A percentile compares a stretch with the other conserved stretches of the same genome.
These are phyloP conservation scores for Epirrita christyi DNA, from an alignment of 2,888 invertebrate genomes.

Conservation along the genomic window DNA sequence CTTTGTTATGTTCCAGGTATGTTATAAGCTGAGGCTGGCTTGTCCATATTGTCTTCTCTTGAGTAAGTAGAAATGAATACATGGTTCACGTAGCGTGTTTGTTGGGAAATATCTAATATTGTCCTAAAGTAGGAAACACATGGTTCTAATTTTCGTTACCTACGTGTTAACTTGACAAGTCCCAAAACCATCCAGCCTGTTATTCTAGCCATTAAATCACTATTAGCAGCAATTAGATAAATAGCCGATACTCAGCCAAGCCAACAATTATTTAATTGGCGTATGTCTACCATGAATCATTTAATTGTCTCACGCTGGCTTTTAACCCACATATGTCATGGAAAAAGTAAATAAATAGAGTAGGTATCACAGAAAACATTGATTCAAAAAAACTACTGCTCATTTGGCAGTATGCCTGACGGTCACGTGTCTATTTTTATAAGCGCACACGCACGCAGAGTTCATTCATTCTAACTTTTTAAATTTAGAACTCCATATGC, in stretches of 20 bases:
- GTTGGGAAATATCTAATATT: background rate
- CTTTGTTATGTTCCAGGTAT: conserved; percentile 19
- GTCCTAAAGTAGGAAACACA: too few relatives aligned
- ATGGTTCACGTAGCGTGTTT: too few relatives aligned
- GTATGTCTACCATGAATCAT: conserved; percentile 28
- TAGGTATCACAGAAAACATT: conserved; percentile 33
- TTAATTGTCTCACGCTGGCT: conserved; percentile 31
- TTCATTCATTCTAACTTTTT: conserved; percentile 73
- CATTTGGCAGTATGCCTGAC: conserved; percentile 53
- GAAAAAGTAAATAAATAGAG: conserved; percentile 28
- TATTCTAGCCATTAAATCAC: conserved; percentile 14
- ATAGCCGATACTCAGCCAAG: conserved; percentile 19
- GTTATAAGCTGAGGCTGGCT: background rate
- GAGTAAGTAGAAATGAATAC: too few relatives aligned
- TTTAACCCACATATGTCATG: conserved; percentile 32
- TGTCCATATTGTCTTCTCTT: background rate
- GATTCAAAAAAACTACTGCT: conserved; percentile 35
- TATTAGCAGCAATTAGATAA: conserved; percentile 26
- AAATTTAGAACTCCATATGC: conserved; percentile 63
- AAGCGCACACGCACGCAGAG: conserved; percentile 68
- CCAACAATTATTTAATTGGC: conserved; percentile 34
- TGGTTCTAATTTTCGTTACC: too few relatives aligned
- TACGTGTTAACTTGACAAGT: too few relatives aligned
- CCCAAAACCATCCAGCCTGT: background rate
- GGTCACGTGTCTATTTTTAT: conserved; percentile 62